Evolutionary conservation across 1,140 invertebrate species (phyloP).

Genomic region (Littorina saxatilis): DNA sequence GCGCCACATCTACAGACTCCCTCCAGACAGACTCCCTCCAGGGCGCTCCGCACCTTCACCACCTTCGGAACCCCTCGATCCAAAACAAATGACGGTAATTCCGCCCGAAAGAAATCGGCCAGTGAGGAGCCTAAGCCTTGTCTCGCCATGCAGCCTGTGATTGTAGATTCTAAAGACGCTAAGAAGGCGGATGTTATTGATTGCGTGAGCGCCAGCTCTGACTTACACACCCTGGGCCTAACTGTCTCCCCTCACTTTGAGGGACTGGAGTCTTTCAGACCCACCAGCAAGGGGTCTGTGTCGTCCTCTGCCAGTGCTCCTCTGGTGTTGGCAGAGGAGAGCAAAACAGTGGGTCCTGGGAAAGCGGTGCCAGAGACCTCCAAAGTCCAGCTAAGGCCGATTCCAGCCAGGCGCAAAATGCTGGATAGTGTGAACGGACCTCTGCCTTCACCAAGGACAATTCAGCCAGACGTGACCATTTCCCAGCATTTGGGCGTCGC

Average conservation of each 20-base stretch:
- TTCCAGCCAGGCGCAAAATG: neutral
- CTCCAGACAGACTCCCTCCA: neutral
- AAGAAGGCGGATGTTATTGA: neutral
- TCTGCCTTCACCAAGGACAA: neutral
- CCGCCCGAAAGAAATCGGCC: conserved; percentile 43
- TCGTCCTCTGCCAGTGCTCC: conserved; percentile 37
- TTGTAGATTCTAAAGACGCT: conserved; percentile 37
- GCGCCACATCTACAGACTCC: neutral
- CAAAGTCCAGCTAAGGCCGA: neutral
- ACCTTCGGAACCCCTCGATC: neutral
- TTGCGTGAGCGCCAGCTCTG: no score
- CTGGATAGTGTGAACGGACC: neutral
- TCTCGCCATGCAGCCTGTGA: conserved; percentile 49
- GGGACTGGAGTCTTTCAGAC: conserved; percentile 2
- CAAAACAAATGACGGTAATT: conserved; percentile 6
- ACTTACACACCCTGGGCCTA: neutral
- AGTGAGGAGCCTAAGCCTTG: conserved; percentile 49
- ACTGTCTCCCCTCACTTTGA: conserved; percentile 22
- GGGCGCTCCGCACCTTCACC: neutral
- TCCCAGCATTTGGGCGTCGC: neutral
- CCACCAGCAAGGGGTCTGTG: neutral
- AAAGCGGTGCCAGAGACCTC: neutral
- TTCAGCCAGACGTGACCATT: neutral
- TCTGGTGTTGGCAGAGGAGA: conserved; percentile 29
- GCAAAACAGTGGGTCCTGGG: neutral